phyloP scores from a whole-genome alignment of 2,888 invertebrate genomes.

The Amblyjoppa fuscipennis region DNA sequence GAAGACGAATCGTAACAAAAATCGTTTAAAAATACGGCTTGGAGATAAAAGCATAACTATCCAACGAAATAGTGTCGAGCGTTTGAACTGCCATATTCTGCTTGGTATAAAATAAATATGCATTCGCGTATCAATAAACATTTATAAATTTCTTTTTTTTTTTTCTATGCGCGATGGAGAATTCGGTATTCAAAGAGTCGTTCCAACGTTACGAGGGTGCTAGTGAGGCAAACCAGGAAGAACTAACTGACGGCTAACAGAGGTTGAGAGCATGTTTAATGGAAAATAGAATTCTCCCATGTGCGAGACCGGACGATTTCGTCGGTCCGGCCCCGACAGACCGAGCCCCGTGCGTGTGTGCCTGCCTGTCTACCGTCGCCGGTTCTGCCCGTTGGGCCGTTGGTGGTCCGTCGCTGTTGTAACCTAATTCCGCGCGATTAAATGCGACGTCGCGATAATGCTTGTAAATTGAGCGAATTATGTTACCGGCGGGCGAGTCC shows the following conservation, averaged over 20 bases:
- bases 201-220: slow-evolving; percentile 2
- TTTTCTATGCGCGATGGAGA: neutral
- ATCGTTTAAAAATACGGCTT: no score
- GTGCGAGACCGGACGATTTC: slow-evolving; percentile 54
- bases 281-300: slow-evolving; percentile 59
- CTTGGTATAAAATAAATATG: no score
- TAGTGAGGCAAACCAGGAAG: slow-evolving; percentile 18
- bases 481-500: slow-evolving; percentile 75
- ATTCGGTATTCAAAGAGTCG: slow-evolving; percentile 25
- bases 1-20: no score
- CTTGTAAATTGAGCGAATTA: slow-evolving; percentile 84
- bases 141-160: neutral
- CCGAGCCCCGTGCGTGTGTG: slow-evolving; percentile 19
- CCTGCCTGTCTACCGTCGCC: slow-evolving; percentile 18
- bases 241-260: neutral
- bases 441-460: slow-evolving; percentile 82
- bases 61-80: no score
- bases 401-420: slow-evolving; percentile 67
- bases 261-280: slow-evolving; percentile 36
- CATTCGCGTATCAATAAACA: neutral
- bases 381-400: neutral
- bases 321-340: slow-evolving; percentile 32
- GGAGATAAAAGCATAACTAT: no score
- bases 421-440: slow-evolving; percentile 82
- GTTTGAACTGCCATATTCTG: no score